Evolutionary conservation across 2,797 vertebrate species (phyloP).

Genomic region (Mallotus villosus): DNA sequence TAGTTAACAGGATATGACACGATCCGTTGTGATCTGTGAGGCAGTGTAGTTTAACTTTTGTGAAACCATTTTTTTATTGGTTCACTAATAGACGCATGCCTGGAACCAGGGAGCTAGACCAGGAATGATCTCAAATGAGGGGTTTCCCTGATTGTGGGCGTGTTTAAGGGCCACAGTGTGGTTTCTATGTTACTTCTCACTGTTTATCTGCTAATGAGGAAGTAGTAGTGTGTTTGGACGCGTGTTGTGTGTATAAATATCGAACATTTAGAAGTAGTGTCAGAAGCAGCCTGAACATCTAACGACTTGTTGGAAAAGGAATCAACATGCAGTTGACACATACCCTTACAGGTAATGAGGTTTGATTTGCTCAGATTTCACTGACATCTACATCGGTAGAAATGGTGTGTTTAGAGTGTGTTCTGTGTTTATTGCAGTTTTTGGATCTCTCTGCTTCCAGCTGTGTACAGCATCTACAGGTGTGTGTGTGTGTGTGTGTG

Average conservation of each 20-base stretch:
- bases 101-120: too few relatives aligned
- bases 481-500: slow-evolving; percentile 24
- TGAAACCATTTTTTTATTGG: background rate
- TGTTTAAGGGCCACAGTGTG: too few relatives aligned
- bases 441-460: slow-evolving; percentile 48
- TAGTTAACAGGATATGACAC: background rate
- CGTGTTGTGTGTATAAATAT: background rate
- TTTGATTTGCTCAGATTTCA: background rate
- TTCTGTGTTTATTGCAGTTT: slow-evolving; percentile 44
- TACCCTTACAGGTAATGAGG: slow-evolving; percentile 54
- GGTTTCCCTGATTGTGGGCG: too few relatives aligned
- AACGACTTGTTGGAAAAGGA: background rate
- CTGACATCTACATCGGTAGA: background rate
- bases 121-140: too few relatives aligned
- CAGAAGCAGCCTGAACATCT: background rate
- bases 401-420: background rate
- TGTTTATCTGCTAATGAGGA: slow-evolving; percentile 33
- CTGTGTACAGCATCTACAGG: slow-evolving; percentile 53
- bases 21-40: too few relatives aligned
- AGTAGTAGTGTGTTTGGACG: slow-evolving; percentile 30
- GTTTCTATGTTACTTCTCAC: background rate
- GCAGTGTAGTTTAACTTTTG: background rate
- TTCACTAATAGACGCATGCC: too few relatives aligned
- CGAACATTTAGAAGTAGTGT: slow-evolving; percentile 1
- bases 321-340: slow-evolving; percentile 52